Percentiles rank a stretch among this genome's conserved stretches.
Evolutionary conservation across 2,888 invertebrate genomes (phyloP).

Genomic region (Drosophila leonis): DNA sequence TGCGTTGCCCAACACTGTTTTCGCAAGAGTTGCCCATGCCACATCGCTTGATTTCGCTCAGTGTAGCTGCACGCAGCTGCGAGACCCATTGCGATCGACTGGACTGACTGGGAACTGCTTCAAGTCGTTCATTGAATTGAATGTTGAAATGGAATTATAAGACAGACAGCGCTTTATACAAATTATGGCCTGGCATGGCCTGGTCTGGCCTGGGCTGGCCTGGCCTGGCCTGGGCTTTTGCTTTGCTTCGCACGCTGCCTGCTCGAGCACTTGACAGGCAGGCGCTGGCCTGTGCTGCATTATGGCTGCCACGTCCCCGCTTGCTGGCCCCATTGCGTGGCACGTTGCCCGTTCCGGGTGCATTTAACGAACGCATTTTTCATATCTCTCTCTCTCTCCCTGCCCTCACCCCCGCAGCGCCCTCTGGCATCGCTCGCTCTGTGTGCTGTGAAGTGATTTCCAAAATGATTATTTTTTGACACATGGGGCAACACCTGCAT

Average conservation of each 20-base stretch:
- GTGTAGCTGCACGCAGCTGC: constrained; percentile 61
- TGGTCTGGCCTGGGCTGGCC: constrained; percentile 17
- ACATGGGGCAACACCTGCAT: constrained; percentile 78
- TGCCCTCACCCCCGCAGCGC: neutral
- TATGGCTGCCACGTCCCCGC: constrained; percentile 9
- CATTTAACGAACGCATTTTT: constrained; percentile 73
- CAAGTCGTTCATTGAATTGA: constrained; percentile 67
- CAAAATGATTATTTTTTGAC: constrained; percentile 80
- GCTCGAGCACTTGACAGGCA: constrained; percentile 33
- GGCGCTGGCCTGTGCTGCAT: constrained; percentile 27
- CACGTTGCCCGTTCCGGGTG: constrained; percentile 45
- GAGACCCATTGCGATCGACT: constrained; percentile 27
- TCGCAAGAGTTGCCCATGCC: neutral
- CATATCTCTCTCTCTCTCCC: constrained; percentile 59
- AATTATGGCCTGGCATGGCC: constrained; percentile 43
- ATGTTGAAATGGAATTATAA: constrained; percentile 66
- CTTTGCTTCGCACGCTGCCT: constrained; percentile 32
- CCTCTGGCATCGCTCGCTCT: neutral
- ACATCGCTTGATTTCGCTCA: constrained; percentile 17
- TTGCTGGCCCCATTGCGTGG: constrained; percentile 12
- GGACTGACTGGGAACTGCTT: constrained; percentile 53
- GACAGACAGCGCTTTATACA: constrained; percentile 61
- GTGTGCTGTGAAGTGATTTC: constrained; percentile 72
- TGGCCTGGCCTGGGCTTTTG: constrained; percentile 19
- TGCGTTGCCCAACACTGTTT: neutral